A percentile compares a stretch with the other conserved stretches of the same genome.
Evolutionary conservation across 2,113 vertebrate genomes (phyloP).

Genomic region (Crotalus tigris): DNA sequence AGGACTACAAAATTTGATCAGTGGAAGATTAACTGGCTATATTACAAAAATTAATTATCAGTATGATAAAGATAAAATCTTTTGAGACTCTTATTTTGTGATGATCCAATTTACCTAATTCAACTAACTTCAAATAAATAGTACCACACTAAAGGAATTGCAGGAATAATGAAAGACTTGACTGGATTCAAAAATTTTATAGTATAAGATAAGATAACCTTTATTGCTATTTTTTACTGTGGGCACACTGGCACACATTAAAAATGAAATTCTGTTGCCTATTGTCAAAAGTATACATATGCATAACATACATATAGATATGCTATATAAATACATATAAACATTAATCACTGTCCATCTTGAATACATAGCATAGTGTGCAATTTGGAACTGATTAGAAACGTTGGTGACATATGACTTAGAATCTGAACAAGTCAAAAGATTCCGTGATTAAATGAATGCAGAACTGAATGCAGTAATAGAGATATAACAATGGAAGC

Average conservation of each 20-base stretch:
- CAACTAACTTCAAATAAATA: not conserved
- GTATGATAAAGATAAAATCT: not conserved
- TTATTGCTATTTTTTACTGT: too few relatives aligned
- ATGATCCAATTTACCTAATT: not conserved
- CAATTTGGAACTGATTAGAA: not conserved
- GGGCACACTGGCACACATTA: too few relatives aligned
- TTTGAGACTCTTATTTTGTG: not conserved
- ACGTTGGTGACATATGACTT: not conserved
- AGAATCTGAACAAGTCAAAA: not conserved
- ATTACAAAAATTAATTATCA: not conserved
- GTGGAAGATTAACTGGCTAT: not conserved
- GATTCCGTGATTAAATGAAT: not conserved
- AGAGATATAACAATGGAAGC: not conserved
- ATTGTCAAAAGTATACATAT: too few relatives aligned
- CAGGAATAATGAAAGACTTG: not conserved
- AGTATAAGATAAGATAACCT: not conserved
- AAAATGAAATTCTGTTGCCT: too few relatives aligned
- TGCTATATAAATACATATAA: too few relatives aligned
- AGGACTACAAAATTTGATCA: not conserved
- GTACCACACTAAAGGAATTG: not conserved
- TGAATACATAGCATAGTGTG: not conserved
- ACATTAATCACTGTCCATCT: too few relatives aligned
- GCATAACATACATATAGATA: too few relatives aligned
- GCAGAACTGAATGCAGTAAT: not conserved
- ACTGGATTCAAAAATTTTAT: not conserved